phyloP scores from a whole-genome alignment of 2,113 vertebrate species.

The Tylochromis polylepis region DNA sequence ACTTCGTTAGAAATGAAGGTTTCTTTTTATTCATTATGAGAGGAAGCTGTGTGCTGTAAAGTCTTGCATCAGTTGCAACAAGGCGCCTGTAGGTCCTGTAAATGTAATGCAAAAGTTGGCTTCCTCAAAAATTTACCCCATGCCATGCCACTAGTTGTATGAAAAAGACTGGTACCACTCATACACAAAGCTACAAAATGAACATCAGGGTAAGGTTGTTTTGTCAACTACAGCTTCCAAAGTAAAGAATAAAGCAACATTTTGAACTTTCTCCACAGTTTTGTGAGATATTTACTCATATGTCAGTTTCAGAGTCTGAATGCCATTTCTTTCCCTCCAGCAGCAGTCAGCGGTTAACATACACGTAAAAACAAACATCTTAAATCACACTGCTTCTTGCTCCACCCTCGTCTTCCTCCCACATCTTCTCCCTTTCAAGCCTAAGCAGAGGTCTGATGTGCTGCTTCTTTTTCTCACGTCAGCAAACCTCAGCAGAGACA shows the following conservation, averaged over 20 bases:
- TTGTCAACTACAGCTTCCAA: neutral
- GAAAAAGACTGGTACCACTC: neutral
- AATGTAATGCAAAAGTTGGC: too few relatives aligned
- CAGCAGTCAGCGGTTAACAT: neutral
- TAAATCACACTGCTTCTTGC: neutral
- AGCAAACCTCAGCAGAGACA: conserved; percentile 54
- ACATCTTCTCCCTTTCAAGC: neutral
- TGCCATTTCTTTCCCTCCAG: neutral
- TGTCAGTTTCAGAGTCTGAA: neutral
- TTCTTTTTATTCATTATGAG: neutral
- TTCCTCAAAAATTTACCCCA: neutral
- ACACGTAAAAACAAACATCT: conserved; percentile 13
- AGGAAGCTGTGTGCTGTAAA: neutral
- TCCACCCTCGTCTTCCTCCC: conserved; percentile 26
- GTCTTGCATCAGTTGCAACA: neutral
- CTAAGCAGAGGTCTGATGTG: conserved; percentile 9
- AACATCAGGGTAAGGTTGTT: neutral
- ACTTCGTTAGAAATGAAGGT: neutral
- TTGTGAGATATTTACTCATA: neutral
- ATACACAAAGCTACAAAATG: neutral
- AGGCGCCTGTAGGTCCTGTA: neutral
- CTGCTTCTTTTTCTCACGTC: conserved; percentile 29
- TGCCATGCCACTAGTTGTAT: rapidly evolving
- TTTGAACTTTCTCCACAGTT: neutral
- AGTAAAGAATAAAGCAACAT: neutral